Evolutionary conservation across 1,140 invertebrate genomes (phyloP), one percentile per base, ranked within the genome.

Genomic region (Pseudomyrmex concolor): DNA sequence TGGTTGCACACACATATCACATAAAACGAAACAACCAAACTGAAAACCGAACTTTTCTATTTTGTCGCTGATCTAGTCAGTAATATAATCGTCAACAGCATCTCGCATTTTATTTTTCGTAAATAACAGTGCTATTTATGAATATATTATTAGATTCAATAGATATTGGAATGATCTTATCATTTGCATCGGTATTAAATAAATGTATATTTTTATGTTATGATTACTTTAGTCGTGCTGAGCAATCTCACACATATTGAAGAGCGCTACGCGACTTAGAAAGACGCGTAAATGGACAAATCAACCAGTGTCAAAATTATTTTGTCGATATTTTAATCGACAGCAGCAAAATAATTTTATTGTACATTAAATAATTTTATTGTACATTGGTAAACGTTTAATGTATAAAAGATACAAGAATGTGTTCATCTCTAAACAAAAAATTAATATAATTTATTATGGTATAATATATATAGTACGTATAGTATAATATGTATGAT

Each of bases 291-390:
- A 22, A 59, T 77, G 66, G 85, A 86, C 86, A 76, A 86, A 76
- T 68, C 63, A 57, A 88, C 85, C 86, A 88, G 85, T 86, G 86
- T 66, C 9, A 67, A 50, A 66, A 76, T 55, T 77, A 45, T 13
- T 54, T 55, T 15, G 25, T 55, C 62, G 34, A 64, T 54, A 13
- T 15, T 60, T 5, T 22, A 70, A 57, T 55, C 1, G n/a, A 71
- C 12, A 7, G 1, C 13, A 34, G n/a, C 48, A 80, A 19, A 34
- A 10, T 13, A 70, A 0, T 17, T 22, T n/a, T n/a, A n/a, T n/a
- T n/a, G n/a, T n/a, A n/a, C n/a, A 19, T 5, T 25, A 66, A 34
- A 34, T 34, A 34, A 34, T 34, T 34, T 34, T 34, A 34, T 34
- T 34, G 34, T 34, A 34, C 34, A 34, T 34, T 34, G 5, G 7